phyloP scores from a whole-genome alignment of 1,140 invertebrate species.

The Gerris buenoi region DNA sequence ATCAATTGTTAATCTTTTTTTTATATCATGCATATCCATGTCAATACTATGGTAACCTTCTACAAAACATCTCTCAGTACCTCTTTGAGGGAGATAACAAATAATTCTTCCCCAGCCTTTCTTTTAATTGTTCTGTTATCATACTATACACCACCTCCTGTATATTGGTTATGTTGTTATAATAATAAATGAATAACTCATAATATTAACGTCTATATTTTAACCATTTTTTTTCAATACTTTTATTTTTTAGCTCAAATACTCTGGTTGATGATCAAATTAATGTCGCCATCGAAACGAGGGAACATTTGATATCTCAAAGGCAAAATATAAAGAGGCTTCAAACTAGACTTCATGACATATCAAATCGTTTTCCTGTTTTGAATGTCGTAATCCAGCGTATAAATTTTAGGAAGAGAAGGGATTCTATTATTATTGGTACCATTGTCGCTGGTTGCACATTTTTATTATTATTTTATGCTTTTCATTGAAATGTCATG shows the following conservation, averaged over 20 bases:
- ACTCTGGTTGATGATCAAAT: constrained; percentile 91
- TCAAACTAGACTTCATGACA: constrained; percentile 80
- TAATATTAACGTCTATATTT: too few species aligned
- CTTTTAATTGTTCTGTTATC: too few species aligned
- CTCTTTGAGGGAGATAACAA: too few species aligned
- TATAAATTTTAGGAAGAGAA: constrained; percentile 79
- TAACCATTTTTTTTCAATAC: too few species aligned
- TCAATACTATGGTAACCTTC: too few species aligned
- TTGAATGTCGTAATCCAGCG: constrained; percentile 81
- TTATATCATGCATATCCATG: too few species aligned
- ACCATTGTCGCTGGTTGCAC: constrained; percentile 69
- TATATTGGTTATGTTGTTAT: too few species aligned
- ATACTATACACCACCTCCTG: too few species aligned
- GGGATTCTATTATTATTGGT: constrained; percentile 81
- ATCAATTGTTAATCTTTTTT: too few species aligned
- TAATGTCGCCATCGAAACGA: constrained; percentile 85
- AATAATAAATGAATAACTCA: too few species aligned
- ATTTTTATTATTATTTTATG: constrained; percentile 70
- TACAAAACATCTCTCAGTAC: too few species aligned
- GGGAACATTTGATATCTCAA: constrained; percentile 78
- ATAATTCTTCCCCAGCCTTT: too few species aligned
- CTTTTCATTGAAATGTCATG: constrained; percentile 46
- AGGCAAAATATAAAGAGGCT: constrained; percentile 74
- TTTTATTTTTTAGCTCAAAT: constrained; percentile 59
- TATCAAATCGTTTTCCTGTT: constrained; percentile 77